Conservation (phyloP, 2,113 vertebrate genomes). For the Hipposideros armiger region DNA sequence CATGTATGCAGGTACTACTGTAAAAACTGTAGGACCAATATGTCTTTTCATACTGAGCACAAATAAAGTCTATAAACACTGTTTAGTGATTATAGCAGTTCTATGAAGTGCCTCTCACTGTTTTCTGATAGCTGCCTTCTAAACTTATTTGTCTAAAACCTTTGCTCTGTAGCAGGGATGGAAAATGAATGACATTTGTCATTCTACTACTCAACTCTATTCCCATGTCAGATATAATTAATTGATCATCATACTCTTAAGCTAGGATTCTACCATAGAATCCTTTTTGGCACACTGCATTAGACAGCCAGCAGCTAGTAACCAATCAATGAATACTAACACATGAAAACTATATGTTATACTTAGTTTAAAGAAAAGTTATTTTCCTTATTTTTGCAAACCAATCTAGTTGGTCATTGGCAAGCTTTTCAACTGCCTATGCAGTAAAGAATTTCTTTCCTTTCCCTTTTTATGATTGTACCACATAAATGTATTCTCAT, state of each 20-base stretch:
- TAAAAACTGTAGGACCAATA: neutral
- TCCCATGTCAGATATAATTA: slow-evolving; percentile 36
- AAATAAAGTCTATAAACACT: neutral
- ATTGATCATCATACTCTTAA: neutral
- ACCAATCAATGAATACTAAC: neutral
- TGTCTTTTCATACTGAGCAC: neutral
- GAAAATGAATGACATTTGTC: neutral
- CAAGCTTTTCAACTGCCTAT: neutral
- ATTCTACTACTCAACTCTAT: neutral
- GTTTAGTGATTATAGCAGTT: neutral
- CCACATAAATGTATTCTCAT: neutral
- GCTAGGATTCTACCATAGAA: neutral
- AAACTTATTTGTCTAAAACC: neutral
- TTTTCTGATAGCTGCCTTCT: neutral
- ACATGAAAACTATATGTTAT: neutral
- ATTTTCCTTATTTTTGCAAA: slow-evolving; percentile 5
- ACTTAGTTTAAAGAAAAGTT: neutral
- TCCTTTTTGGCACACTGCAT: neutral
- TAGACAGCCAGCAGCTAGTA: neutral
- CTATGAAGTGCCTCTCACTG: neutral
- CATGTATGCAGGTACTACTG: neutral
- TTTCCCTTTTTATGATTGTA: neutral
- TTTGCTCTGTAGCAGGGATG: neutral
- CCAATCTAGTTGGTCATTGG: neutral
- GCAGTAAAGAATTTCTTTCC: neutral